These are phyloP conservation scores for Ethmia dodecea DNA, from an alignment of 2,888 invertebrate species.

Conservation along the genomic window DNA sequence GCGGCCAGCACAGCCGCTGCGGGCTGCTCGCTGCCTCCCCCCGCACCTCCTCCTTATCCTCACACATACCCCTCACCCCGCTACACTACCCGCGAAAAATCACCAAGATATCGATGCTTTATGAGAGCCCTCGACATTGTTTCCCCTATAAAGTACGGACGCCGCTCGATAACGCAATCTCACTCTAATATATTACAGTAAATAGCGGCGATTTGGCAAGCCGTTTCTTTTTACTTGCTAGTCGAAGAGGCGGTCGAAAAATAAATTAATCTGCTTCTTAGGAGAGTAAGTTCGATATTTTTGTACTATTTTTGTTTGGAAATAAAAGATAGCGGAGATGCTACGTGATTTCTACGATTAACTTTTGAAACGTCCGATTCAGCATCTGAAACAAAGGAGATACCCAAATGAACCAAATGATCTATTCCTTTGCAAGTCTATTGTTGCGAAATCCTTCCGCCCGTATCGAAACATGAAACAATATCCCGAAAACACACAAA, in stretches of 20 bases:
- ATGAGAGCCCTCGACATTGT: slow-evolving; percentile 68
- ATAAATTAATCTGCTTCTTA: slow-evolving; percentile 28
- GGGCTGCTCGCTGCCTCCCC: slow-evolving; percentile 58
- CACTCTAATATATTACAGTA: slow-evolving; percentile 50
- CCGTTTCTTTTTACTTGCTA: slow-evolving; percentile 24
- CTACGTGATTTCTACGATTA: slow-evolving; percentile 47
- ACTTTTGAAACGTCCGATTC: slow-evolving; percentile 63
- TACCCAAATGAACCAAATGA: background rate
- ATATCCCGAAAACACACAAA: too few species aligned
- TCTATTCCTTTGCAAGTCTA: too few species aligned
- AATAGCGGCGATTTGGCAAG: slow-evolving; percentile 42
- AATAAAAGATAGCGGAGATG: slow-evolving; percentile 25
- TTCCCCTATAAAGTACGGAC: slow-evolving; percentile 48
- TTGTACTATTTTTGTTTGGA: slow-evolving; percentile 51
- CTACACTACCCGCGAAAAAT: slow-evolving; percentile 51
- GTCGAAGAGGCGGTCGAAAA: slow-evolving; percentile 27
- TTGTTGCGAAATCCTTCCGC: too few species aligned
- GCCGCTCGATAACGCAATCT: slow-evolving; percentile 53
- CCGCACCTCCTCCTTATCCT: slow-evolving; percentile 67
- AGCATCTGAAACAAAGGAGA: slow-evolving; percentile 65
- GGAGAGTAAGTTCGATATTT: slow-evolving; percentile 59
- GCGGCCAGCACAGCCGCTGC: slow-evolving; percentile 60
- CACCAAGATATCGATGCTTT: slow-evolving; percentile 69
- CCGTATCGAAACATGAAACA: too few species aligned
- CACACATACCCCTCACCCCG: slow-evolving; percentile 49